A percentile compares a stretch with the other conserved stretches of the same genome.
These are phyloP conservation scores for Athrips mouffetella DNA, from an alignment of 2,888 invertebrate species.

Conservation along the genomic window DNA sequence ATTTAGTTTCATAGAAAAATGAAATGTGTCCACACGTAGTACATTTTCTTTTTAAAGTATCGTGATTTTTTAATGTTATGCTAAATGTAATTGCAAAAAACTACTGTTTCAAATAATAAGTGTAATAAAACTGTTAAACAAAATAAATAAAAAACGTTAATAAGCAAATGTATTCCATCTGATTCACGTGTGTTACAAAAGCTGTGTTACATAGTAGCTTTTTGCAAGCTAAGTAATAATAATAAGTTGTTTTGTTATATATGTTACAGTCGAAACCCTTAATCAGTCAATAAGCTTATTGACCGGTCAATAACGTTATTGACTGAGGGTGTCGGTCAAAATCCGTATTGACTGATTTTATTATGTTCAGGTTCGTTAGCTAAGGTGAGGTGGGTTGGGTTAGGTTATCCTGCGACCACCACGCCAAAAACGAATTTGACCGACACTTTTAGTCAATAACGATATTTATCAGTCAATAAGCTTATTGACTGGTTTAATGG, in stretches of 20 bases:
- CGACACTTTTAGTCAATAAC: too few relatives aligned
- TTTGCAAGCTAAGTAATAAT: slow-evolving; percentile 2
- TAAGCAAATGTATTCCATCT: not conserved
- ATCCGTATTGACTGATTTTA: too few relatives aligned
- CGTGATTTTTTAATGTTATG: not conserved
- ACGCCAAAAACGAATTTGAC: too few relatives aligned
- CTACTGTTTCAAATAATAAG: not conserved
- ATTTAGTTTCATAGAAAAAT: slow-evolving; percentile 4
- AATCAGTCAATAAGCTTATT: too few relatives aligned
- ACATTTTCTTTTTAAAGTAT: not conserved
- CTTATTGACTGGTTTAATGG: too few relatives aligned
- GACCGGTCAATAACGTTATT: too few relatives aligned
- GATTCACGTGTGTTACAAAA: slow-evolving; percentile 5
- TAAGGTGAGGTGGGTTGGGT: too few relatives aligned
- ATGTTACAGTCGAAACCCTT: too few relatives aligned
- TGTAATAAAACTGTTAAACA: not conserved
- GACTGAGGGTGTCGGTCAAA: too few relatives aligned
- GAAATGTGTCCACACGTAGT: not conserved
- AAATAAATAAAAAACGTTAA: not conserved
- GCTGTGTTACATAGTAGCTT: slow-evolving; percentile 2
- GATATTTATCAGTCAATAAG: too few relatives aligned
- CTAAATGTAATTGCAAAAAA: not conserved
- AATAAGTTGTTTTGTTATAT: not conserved
- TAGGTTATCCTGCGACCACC: too few relatives aligned
- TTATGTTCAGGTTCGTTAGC: too few relatives aligned